Percentiles rank a stretch among this genome's conserved stretches.
These are phyloP conservation scores for Ochotona curzoniae DNA, from an alignment of 2,113 vertebrate genomes.

Conservation along the genomic window DNA sequence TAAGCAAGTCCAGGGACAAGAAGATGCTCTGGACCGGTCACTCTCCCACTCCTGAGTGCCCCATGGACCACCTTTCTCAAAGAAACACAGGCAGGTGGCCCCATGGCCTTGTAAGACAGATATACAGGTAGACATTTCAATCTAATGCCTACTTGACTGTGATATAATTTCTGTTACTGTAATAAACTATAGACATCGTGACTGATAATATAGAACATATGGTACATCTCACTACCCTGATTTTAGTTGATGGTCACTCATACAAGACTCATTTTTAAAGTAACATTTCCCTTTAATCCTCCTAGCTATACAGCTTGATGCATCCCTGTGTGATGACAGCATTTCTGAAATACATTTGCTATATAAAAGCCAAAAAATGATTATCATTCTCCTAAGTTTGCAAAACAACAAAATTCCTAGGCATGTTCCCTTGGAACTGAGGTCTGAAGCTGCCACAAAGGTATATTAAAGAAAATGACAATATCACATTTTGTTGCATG, in stretches of 20 bases:
- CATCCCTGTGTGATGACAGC: background rate
- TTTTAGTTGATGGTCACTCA: background rate
- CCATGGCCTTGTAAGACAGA: background rate
- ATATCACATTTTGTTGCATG: background rate
- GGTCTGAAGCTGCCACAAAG: background rate
- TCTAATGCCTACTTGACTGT: background rate
- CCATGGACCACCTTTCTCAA: background rate
- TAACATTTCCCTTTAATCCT: background rate
- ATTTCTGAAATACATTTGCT: background rate
- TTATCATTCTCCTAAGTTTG: background rate
- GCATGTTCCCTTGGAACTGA: background rate
- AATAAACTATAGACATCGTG: background rate
- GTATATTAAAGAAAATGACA: background rate
- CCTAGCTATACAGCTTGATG: background rate
- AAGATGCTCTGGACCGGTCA: background rate
- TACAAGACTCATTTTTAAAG: background rate
- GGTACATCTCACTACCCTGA: rapidly evolving
- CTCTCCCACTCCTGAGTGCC: background rate
- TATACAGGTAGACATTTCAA: background rate
- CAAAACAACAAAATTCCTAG: background rate
- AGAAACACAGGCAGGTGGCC: background rate
- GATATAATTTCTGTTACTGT: background rate
- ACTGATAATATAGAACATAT: background rate
- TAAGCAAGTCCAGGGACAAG: background rate
- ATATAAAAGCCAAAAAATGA: background rate